Percentiles rank a stretch among this genome's conserved stretches.
Evolutionary conservation across 2,888 invertebrate genomes (phyloP).

Genomic region (Oligia latruncula): DNA sequence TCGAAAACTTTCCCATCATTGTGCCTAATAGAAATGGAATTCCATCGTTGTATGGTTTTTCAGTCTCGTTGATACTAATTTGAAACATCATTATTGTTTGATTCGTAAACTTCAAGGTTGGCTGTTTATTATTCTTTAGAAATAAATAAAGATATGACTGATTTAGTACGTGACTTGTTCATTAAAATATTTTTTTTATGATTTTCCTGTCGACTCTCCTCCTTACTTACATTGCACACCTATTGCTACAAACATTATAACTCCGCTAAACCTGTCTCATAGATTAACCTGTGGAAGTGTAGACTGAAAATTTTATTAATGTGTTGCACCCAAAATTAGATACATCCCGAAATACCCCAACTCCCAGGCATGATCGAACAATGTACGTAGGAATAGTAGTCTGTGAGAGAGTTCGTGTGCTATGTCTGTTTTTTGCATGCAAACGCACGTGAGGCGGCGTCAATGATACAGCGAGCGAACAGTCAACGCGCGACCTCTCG

Average conservation of each 20-base stretch:
- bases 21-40: constrained; percentile 45
- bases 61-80: constrained; percentile 32
- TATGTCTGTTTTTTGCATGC: constrained; percentile 86
- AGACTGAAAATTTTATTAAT: constrained; percentile 63
- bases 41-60: constrained; percentile 26
- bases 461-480: constrained; percentile 82
- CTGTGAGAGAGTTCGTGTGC: constrained; percentile 80
- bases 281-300: constrained; percentile 36
- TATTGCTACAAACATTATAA: not conserved
- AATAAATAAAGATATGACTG: constrained; percentile 22
- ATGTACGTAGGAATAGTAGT: constrained; percentile 69
- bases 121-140: constrained; percentile 27
- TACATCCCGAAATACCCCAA: constrained; percentile 55
- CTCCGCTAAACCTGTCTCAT: constrained; percentile 16
- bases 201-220: constrained; percentile 31
- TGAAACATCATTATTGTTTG: constrained; percentile 37
- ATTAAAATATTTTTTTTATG: constrained; percentile 31
- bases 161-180: constrained; percentile 42
- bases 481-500: constrained; percentile 86
- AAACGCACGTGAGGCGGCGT: constrained; percentile 85
- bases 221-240: not conserved
- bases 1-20: constrained; percentile 53
- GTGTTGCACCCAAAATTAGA: constrained; percentile 60
- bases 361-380: constrained; percentile 57
- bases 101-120: constrained; percentile 38